A percentile compares a stretch with the other conserved stretches of the same genome.
Evolutionary conservation across 2,797 vertebrate species (phyloP).

Genomic region (Rhinogobio ventralis): DNA sequence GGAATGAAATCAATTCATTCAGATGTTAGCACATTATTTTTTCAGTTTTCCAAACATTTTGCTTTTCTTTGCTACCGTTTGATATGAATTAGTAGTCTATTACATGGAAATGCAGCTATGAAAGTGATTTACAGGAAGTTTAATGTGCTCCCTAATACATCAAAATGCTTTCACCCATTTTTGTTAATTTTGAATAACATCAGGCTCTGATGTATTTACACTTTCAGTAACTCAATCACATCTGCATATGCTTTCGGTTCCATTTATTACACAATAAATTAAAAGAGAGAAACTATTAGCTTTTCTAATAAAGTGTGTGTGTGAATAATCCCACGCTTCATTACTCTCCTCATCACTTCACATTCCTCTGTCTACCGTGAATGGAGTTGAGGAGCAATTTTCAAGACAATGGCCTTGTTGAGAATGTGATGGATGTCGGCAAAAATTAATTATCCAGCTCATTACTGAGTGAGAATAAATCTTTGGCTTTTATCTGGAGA

Average conservation of each 20-base stretch:
- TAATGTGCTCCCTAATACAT: neutral
- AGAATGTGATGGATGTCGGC: constrained; percentile 76
- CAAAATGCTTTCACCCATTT: neutral
- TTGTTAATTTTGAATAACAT: constrained; percentile 29
- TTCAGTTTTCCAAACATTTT: too few species aligned
- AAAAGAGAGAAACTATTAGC: constrained; percentile 61
- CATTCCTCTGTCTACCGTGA: constrained; percentile 57
- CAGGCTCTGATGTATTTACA: constrained; percentile 53
- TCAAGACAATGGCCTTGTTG: constrained; percentile 68
- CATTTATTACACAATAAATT: constrained; percentile 55
- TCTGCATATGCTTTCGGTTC: constrained; percentile 48
- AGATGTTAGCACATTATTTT: neutral
- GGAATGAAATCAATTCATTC: neutral
- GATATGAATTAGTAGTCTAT: neutral
- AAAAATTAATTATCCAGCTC: constrained; percentile 76
- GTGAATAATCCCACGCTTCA: constrained; percentile 63
- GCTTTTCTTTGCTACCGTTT: neutral
- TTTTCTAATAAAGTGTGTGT: constrained; percentile 61
- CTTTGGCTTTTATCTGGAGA: constrained; percentile 73
- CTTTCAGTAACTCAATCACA: constrained; percentile 48
- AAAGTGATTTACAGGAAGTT: neutral
- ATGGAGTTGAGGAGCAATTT: constrained; percentile 62
- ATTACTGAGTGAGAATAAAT: constrained; percentile 76
- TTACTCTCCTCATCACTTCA: constrained; percentile 57
- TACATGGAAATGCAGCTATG: neutral